These are phyloP conservation scores for Acronicta aceris DNA, from an alignment of 2,888 invertebrate species.

Conservation along the genomic window DNA sequence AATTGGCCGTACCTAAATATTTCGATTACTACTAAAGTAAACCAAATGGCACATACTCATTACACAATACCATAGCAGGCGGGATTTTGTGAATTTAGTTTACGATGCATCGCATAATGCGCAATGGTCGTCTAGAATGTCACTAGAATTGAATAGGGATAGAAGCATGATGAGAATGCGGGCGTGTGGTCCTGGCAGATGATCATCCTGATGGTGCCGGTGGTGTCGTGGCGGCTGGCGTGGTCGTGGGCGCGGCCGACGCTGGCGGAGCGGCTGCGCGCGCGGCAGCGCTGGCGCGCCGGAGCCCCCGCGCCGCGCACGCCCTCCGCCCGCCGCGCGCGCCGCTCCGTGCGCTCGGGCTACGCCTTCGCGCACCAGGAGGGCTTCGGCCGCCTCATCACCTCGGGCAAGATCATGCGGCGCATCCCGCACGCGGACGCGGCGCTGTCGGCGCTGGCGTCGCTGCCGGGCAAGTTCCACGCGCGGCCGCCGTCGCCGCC, in stretches of 20 bases:
- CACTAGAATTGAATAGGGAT: too few species aligned
- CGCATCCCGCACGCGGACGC: conserved; percentile 94
- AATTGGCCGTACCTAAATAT: too few species aligned
- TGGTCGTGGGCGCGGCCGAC: conserved; percentile 97
- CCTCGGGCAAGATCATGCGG: conserved; percentile 98
- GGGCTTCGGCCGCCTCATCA: conserved; percentile 92
- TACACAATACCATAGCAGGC: too few species aligned
- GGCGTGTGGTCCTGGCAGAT: conserved; percentile 65
- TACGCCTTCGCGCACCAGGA: conserved; percentile 98
- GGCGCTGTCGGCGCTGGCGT: conserved; percentile 90
- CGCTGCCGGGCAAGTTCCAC: conserved; percentile 89
- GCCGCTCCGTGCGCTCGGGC: conserved; percentile 97
- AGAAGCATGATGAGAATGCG: too few species aligned
- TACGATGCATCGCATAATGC: too few species aligned
- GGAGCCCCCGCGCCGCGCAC: conserved; percentile 95
- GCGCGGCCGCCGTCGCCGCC: conserved; percentile 93
- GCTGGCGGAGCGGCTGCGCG: conserved; percentile 96
- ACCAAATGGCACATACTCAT: too few species aligned
- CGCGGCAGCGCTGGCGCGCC: conserved; percentile 92
- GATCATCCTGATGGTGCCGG: conserved; percentile 96
- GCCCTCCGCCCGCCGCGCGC: conserved; percentile 95
- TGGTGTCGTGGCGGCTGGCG: conserved; percentile 98
- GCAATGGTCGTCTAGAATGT: too few species aligned
- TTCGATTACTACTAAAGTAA: too few species aligned
- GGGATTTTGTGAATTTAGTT: too few species aligned